Evolutionary conservation across 1,140 invertebrate species (phyloP).

Genomic region (Bombus breviceps): DNA sequence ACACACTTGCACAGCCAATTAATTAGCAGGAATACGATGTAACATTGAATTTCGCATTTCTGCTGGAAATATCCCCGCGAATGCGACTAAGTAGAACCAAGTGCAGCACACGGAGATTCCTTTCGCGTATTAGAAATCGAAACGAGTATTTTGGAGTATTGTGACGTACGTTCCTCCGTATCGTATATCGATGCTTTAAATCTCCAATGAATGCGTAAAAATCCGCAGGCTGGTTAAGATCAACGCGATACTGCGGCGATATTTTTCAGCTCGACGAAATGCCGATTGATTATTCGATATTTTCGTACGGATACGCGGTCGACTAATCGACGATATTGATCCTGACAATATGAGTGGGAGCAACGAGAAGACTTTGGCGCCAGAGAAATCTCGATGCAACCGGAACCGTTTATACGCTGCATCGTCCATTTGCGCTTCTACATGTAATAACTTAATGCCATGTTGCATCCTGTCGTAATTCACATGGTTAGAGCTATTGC

Average conservation of each 20-base stretch:
- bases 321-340: conserved; percentile 20
- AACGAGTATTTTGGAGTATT: too few species aligned
- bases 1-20: background rate
- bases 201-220: rapidly evolving
- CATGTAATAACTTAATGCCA: conserved; percentile 51
- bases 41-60: too few species aligned
- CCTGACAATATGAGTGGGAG: too few species aligned
- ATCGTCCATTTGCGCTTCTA: conserved; percentile 41
- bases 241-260: too few species aligned
- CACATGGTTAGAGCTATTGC: conserved; percentile 40
- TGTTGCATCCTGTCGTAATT: conserved; percentile 50
- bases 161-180: too few species aligned
- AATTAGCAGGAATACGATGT: too few species aligned
- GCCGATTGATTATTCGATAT: background rate
- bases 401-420: conserved; percentile 40
- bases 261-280: too few species aligned
- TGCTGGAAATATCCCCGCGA: too few species aligned
- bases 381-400: conserved; percentile 39
- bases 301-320: background rate
- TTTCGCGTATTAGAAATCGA: too few species aligned
- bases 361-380: conserved; percentile 31
- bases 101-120: too few species aligned
- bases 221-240: background rate
- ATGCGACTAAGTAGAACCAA: too few species aligned
- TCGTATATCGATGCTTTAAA: too few species aligned